phyloP scores from a whole-genome alignment of 2,888 invertebrate species.

The Diarsia rubi region DNA sequence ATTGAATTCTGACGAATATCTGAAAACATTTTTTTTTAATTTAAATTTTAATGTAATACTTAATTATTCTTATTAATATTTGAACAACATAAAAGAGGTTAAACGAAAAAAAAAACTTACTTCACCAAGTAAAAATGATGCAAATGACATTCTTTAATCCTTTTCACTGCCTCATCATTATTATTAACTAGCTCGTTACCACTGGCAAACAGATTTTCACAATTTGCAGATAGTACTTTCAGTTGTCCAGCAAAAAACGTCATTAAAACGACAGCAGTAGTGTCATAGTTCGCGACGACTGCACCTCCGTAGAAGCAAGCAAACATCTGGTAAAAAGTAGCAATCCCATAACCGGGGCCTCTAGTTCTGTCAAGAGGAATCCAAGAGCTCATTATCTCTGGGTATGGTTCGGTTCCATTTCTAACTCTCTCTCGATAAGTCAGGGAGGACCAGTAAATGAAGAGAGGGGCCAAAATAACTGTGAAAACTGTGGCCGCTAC shows the following conservation, averaged over 20 bases:
- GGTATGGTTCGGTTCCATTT: constrained; percentile 77
- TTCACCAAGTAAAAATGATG: constrained; percentile 80
- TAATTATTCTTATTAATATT: background rate
- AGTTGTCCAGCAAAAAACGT: constrained; percentile 84
- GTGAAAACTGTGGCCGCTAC: constrained; percentile 79
- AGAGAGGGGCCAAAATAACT: constrained; percentile 80
- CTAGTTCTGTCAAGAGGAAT: constrained; percentile 79
- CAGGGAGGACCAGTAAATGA: constrained; percentile 73
- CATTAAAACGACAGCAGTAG: constrained; percentile 84
- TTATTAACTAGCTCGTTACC: constrained; percentile 61
- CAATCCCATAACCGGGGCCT: constrained; percentile 78
- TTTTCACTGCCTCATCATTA: constrained; percentile 70
- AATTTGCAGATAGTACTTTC: constrained; percentile 77
- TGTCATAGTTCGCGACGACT: constrained; percentile 83
- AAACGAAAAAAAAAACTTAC: constrained; percentile 68
- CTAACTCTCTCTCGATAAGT: constrained; percentile 66
- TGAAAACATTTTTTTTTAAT: constrained; percentile 68
- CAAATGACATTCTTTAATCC: constrained; percentile 77
- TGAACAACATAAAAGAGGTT: background rate
- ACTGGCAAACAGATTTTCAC: constrained; percentile 76
- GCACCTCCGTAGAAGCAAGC: constrained; percentile 84
- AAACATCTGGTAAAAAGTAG: constrained; percentile 74
- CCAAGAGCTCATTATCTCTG: constrained; percentile 87
- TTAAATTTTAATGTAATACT: background rate
- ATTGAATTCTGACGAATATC: constrained; percentile 80